phyloP scores from a whole-genome alignment of 2,113 vertebrate genomes.

The Thinocorus orbignyianus region DNA sequence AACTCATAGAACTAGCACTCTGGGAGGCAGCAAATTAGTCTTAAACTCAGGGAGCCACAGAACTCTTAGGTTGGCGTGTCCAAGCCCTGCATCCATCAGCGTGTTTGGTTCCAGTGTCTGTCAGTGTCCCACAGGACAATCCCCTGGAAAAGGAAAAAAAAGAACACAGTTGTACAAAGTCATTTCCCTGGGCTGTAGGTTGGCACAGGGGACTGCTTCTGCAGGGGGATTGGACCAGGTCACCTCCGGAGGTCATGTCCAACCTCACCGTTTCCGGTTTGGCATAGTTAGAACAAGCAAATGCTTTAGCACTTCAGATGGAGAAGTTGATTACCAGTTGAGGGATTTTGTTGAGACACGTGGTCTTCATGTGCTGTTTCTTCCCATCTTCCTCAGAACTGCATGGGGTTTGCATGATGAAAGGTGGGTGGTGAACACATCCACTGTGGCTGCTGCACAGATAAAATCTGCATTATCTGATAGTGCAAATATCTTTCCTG shows the following conservation, averaged over 20 bases:
- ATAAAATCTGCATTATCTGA: not conserved
- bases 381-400: not conserved
- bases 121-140: not conserved
- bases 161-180: not conserved
- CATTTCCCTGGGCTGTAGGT: constrained; percentile 8
- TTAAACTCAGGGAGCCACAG: not conserved
- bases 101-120: not conserved
- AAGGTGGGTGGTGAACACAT: not conserved
- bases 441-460: not conserved
- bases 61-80: not conserved
- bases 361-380: not conserved
- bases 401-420: not conserved
- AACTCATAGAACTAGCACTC: not conserved
- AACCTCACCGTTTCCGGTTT: not conserved
- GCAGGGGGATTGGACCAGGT: not conserved
- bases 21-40: not conserved
- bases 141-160: not conserved
- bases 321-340: not conserved
- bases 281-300: not conserved
- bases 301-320: not conserved
- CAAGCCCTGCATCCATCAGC: not conserved
- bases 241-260: not conserved
- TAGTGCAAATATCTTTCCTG: not conserved
- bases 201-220: not conserved
- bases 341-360: accelerated